Evolutionary conservation across 2,113 vertebrate genomes (phyloP), one percentile per base, ranked within the genome.

Genomic region (Hoplias malabaricus): DNA sequence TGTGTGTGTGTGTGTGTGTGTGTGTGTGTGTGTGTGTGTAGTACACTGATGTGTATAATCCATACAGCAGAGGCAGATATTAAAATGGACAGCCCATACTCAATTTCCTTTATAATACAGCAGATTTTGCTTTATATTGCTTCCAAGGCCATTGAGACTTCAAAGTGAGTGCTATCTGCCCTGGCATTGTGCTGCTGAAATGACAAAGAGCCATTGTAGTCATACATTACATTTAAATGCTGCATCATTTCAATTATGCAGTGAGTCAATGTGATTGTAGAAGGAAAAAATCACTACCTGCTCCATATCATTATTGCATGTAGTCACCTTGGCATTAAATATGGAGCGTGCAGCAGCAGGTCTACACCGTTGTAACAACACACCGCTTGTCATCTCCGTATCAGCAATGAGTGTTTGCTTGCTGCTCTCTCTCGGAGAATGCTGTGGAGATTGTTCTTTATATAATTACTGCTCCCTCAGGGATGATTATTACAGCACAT

Each of bases 401-500:
- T 13, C 27, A 62, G 19, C 62, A 40, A 77, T 13, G 63, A 75
- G 43, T 16, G 54, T 33, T 25, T 53, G 43, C 25, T 38, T 16
- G 27, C 25, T 72, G 67, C 63, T 74, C 70, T 4, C 5, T 62
- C 56, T 27, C 25, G 42, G 53, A 73, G 59, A 57, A 31, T 71
- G 70, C 57, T 78, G 69, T 66, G 70, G 57, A 80, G 54, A 80
- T 75, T 78, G 71, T 75, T 56, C 48, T 74, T 59, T 75, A 16
- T 67, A 50, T 77, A 84, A 82, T 82, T 84, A 66, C 69, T 43
- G 61, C n/a, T 77, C 75, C 75, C 71, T n/a, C 19, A 23, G 68
- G 78, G 79, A 53, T 53, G 54, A 62, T 40, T n/a, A 56, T 57
- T 61, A 25, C 66, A 69, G 34, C 19, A 2, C 69, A 46, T 82